Evolutionary conservation across 2,113 vertebrate genomes (phyloP).

Genomic region (Brachionichthys hirsutus): DNA sequence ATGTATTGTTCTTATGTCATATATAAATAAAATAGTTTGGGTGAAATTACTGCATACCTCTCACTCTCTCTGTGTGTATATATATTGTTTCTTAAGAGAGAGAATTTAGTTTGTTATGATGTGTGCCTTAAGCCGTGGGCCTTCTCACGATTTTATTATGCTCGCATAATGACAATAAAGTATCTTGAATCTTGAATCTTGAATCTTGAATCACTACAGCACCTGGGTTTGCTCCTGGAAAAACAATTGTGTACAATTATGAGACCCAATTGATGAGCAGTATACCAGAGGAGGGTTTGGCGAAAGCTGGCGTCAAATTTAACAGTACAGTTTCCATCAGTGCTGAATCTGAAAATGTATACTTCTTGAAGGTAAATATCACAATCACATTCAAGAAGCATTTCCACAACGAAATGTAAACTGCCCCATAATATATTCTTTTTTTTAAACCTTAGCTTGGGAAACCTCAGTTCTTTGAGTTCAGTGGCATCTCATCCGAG

Average conservation of each 20-base stretch:
- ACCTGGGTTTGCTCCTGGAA: constrained; percentile 70
- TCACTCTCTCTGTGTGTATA: too few species aligned
- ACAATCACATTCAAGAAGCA: background rate
- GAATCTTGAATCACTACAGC: constrained; percentile 74
- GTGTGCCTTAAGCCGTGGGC: too few species aligned
- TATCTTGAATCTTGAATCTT: too few species aligned
- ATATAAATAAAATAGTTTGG: too few species aligned
- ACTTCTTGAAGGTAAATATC: constrained; percentile 76
- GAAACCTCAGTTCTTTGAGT: constrained; percentile 74
- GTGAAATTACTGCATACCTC: background rate
- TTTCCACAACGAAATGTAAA: background rate
- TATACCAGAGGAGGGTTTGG: constrained; percentile 76
- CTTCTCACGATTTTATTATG: too few species aligned
- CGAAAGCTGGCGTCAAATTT: constrained; percentile 75
- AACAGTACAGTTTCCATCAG: constrained; percentile 77
- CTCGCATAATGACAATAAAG: too few species aligned
- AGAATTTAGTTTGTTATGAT: too few species aligned
- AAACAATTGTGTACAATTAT: constrained; percentile 78
- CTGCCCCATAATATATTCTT: background rate
- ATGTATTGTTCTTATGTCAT: too few species aligned
- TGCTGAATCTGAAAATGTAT: constrained; percentile 31
- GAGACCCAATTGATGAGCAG: constrained; percentile 74
- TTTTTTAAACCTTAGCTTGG: constrained; percentile 64
- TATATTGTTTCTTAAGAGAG: too few species aligned
- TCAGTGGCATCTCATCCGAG: constrained; percentile 76